A percentile compares a stretch with the other conserved stretches of the same genome.
phyloP scores from a whole-genome alignment of 1,140 invertebrate genomes.

The Bombus balteatus region DNA sequence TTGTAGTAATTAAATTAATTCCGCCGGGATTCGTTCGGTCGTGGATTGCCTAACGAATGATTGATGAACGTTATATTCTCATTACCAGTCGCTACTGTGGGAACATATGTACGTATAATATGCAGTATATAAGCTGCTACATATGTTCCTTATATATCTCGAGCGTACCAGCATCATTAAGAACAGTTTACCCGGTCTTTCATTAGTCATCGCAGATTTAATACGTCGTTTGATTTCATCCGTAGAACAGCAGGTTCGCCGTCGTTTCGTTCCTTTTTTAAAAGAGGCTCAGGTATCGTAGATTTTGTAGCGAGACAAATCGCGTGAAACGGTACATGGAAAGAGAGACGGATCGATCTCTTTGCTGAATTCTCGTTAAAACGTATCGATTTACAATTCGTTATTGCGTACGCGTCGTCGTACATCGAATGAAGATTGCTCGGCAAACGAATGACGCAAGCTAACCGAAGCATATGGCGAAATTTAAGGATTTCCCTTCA shows the following conservation, averaged over 20 bases:
- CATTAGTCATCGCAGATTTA: conserved; percentile 70
- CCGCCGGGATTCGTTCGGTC: conserved; percentile 52
- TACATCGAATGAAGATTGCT: conserved; percentile 20
- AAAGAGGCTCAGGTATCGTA: not conserved
- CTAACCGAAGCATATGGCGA: not conserved
- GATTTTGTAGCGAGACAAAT: conserved; percentile 3
- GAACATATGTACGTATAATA: conserved; percentile 62
- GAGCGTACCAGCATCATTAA: conserved; percentile 60
- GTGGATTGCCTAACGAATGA: conserved; percentile 68
- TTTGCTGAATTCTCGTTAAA: conserved; percentile 35
- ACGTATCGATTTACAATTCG: conserved; percentile 53
- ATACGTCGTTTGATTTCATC: conserved; percentile 64
- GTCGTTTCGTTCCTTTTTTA: conserved; percentile 27
- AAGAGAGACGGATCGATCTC: not conserved
- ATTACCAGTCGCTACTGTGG: conserved; percentile 69
- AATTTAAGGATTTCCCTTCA: not conserved
- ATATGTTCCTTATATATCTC: conserved; percentile 37
- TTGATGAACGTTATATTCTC: conserved; percentile 68
- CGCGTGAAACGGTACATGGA: conserved; percentile 6
- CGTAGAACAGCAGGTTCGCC: conserved; percentile 15
- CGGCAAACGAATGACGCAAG: not conserved
- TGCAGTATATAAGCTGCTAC: conserved; percentile 5
- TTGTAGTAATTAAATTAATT: conserved; percentile 72
- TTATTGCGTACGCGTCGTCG: not conserved
- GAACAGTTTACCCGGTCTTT: conserved; percentile 68